phyloP scores from a whole-genome alignment of 2,888 invertebrate genomes.

The Merodon equestris region DNA sequence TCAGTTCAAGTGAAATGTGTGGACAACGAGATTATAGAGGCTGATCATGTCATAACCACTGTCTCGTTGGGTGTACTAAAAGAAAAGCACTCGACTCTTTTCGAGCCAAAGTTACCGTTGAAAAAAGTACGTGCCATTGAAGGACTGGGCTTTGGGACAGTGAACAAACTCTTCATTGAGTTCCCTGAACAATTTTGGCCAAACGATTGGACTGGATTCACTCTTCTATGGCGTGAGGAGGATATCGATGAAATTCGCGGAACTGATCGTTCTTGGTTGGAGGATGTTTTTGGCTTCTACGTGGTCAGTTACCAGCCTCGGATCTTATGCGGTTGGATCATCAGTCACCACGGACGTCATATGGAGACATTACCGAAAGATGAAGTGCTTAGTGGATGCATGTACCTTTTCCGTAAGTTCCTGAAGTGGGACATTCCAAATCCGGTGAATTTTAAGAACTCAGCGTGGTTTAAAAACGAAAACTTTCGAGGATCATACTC shows the following conservation, averaged over 20 bases:
- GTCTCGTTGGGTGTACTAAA: constrained; percentile 83
- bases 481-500: constrained; percentile 84
- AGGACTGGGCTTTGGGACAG: constrained; percentile 82
- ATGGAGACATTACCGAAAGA: constrained; percentile 82
- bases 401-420: constrained; percentile 77
- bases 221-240: constrained; percentile 81
- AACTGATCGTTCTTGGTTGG: constrained; percentile 81
- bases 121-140: constrained; percentile 80
- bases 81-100: constrained; percentile 76
- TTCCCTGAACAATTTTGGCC: constrained; percentile 83
- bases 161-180: constrained; percentile 83
- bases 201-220: constrained; percentile 80
- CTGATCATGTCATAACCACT: constrained; percentile 83
- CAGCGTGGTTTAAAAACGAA: constrained; percentile 83
- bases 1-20: constrained; percentile 73
- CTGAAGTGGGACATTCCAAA: constrained; percentile 75
- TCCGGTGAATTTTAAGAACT: constrained; percentile 77
- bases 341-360: constrained; percentile 82
- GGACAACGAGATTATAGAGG: constrained; percentile 77
- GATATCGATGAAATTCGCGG: constrained; percentile 77
- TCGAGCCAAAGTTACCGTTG: constrained; percentile 80
- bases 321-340: constrained; percentile 86
- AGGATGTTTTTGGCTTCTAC: constrained; percentile 84
- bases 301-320: constrained; percentile 82
- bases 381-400: constrained; percentile 76